Evolutionary conservation across 2,888 invertebrate genomes (phyloP).

Genomic region (Hydrotaea cyrtoneurina): DNA sequence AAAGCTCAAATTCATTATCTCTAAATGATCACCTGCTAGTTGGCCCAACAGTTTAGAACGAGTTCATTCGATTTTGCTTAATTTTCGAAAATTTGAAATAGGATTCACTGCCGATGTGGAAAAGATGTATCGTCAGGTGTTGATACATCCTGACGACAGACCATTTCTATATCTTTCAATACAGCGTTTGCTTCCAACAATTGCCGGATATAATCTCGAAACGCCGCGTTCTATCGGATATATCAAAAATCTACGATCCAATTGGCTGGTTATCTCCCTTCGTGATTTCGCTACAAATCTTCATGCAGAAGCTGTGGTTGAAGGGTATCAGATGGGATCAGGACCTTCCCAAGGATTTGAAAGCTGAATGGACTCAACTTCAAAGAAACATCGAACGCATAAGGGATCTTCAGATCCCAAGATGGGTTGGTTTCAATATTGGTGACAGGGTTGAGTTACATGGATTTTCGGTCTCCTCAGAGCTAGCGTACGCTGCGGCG

Average conservation of each 20-base stretch:
- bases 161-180: conserved; percentile 56
- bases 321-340: conserved; percentile 48
- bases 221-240: conserved; percentile 46
- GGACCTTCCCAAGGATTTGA: conserved; percentile 44
- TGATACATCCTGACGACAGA: conserved; percentile 48
- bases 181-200: conserved; percentile 18
- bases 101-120: conserved; percentile 72
- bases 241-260: conserved; percentile 47
- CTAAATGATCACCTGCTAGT: too few relatives aligned
- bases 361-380: conserved; percentile 36
- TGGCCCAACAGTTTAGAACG: too few relatives aligned
- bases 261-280: conserved; percentile 54
- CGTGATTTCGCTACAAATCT: conserved; percentile 43
- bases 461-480: conserved; percentile 51
- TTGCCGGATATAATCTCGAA: conserved; percentile 6
- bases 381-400: neutral
- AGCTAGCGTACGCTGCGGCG: conserved; percentile 54
- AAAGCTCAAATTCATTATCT: too few relatives aligned
- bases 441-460: conserved; percentile 40
- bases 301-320: conserved; percentile 58
- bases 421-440: conserved; percentile 35
- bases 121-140: conserved; percentile 18
- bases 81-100: conserved; percentile 20
- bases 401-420: conserved; percentile 38
- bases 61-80: neutral